Evolutionary conservation across 1,140 invertebrate genomes (phyloP).

Genomic region (Dinoponera quadriceps): DNA sequence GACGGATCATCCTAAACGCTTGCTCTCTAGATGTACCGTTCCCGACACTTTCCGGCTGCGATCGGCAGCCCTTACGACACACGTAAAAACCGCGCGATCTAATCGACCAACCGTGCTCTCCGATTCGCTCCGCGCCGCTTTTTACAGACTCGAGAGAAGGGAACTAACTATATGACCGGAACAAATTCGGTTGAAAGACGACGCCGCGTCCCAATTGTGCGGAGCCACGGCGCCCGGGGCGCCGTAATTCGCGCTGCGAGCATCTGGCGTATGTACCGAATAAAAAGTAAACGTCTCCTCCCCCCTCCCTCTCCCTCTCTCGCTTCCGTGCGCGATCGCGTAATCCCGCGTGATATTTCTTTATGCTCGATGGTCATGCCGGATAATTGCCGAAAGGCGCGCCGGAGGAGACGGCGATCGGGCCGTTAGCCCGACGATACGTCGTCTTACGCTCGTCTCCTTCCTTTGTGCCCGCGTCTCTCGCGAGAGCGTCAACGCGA

Average conservation of each 20-base stretch:
- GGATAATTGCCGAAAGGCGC: constrained; percentile 58
- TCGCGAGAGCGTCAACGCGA: constrained; percentile 57
- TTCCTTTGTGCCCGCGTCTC: constrained; percentile 23
- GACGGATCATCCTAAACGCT: neutral
- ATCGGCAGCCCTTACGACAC: neutral
- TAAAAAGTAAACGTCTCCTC: constrained; percentile 25
- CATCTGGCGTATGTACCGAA: neutral
- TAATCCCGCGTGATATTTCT: constrained; percentile 38
- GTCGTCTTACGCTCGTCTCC: constrained; percentile 11
- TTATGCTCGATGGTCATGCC: constrained; percentile 27
- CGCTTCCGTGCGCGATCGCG: neutral
- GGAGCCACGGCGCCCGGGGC: neutral
- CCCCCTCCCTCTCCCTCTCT: no score
- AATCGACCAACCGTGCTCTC: constrained; percentile 35
- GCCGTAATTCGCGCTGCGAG: constrained; percentile 25
- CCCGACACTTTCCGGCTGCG: neutral
- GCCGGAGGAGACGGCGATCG: neutral
- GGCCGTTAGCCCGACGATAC: neutral
- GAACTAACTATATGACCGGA: constrained; percentile 40
- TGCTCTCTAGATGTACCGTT: neutral
- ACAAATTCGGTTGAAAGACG: constrained; percentile 38
- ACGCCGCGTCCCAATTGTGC: constrained; percentile 33
- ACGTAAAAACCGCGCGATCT: constrained; percentile 38
- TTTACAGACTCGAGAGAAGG: neutral
- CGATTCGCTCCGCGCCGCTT: constrained; percentile 43